These are phyloP conservation scores for Ceyx melanurus DNA, from an alignment of 2,113 vertebrate species.

Conservation along the genomic window DNA sequence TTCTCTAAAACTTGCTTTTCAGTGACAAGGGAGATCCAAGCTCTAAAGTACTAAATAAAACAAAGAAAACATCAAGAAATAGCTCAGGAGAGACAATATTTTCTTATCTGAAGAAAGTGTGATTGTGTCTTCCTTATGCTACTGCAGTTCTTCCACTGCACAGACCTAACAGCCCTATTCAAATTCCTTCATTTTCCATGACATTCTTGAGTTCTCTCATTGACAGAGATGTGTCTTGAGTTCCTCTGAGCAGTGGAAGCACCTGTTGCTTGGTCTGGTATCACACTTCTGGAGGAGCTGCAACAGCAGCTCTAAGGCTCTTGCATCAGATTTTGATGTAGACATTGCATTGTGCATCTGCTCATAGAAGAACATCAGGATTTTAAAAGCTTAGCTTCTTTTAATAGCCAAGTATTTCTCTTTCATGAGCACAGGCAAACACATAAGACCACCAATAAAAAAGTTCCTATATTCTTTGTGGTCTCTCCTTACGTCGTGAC, in stretches of 20 bases:
- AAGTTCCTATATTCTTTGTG: not conserved
- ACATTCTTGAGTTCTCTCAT: not conserved
- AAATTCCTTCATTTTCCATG: not conserved
- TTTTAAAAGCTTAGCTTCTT: not conserved
- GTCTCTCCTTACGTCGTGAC: not conserved
- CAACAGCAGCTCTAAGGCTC: not conserved
- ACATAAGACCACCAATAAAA: not conserved
- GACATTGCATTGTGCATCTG: not conserved
- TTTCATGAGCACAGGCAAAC: not conserved
- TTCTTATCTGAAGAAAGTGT: not conserved
- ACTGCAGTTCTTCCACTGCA: not conserved
- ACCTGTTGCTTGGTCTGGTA: not conserved
- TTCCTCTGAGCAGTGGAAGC: not conserved
- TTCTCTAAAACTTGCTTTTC: not conserved
- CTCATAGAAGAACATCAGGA: not conserved
- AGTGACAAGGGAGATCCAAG: not conserved
- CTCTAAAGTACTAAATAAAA: not conserved
- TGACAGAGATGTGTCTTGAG: not conserved
- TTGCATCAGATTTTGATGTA: not conserved
- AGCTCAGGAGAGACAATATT: not conserved
- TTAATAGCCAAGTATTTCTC: not conserved
- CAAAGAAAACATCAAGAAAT: not conserved
- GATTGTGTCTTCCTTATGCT: not conserved
- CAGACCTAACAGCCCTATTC: not conserved
- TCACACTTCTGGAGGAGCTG: not conserved